A percentile compares a stretch with the other conserved stretches of the same genome.
Conservation (phyloP, 2,888 invertebrate species). For the Doris montereyensis region DNA sequence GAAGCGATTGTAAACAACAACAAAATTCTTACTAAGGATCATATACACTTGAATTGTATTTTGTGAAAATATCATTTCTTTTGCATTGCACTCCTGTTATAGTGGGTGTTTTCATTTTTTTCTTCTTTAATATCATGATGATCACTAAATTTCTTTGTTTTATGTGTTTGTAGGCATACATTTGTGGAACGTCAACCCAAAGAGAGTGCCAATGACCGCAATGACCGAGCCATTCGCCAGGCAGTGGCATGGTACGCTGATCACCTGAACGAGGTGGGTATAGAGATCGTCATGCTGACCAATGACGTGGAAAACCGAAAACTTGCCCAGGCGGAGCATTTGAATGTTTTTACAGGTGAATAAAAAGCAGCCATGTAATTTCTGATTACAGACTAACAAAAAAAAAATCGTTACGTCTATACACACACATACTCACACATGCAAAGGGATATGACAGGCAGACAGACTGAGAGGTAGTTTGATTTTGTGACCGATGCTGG, state of each 20-base stretch:
- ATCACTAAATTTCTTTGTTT: too few relatives aligned
- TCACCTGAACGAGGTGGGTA: conserved; percentile 77
- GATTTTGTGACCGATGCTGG: not conserved
- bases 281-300: conserved; percentile 84
- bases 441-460: too few relatives aligned
- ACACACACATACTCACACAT: too few relatives aligned
- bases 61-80: too few relatives aligned
- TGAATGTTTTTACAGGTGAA: conserved; percentile 82
- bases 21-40: too few relatives aligned
- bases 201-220: conserved; percentile 90
- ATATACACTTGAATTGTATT: too few relatives aligned
- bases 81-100: too few relatives aligned
- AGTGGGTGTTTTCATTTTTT: too few relatives aligned
- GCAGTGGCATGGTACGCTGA: conserved; percentile 87
- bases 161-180: conserved; percentile 80
- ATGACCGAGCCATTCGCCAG: conserved; percentile 89
- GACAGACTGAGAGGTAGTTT: not conserved
- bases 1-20: too few relatives aligned
- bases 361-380: not conserved
- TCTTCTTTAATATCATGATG: too few relatives aligned
- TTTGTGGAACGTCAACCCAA: conserved; percentile 86
- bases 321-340: conserved; percentile 81
- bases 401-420: too few relatives aligned
- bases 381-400: too few relatives aligned
- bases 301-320: conserved; percentile 87